Base-by-base conservation (phyloP, 2,888 invertebrate species). In the Melitaea athalia region DNA sequence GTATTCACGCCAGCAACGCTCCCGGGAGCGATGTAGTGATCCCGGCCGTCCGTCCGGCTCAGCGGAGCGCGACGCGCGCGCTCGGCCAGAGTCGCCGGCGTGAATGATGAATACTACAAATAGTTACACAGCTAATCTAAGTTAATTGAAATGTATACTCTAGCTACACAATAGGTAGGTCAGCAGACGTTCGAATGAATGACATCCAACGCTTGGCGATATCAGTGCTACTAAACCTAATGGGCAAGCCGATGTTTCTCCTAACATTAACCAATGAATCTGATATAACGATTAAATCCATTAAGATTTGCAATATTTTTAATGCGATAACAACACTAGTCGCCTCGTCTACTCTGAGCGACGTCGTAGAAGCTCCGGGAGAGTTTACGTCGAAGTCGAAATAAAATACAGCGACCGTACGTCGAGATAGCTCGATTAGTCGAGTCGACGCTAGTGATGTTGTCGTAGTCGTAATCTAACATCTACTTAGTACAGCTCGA, bases 81-180 rank as follows among this genome's bases (percentile, higher is more conserved):
- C 45, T 42, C 47, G 38, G 33, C 50, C 47, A 61, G 68, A 53
- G 64, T 59, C 65, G 68, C 68, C 71, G 63, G 70, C 71, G 70
- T 61, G 73, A 74, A 59, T 67, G 49, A 73, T 76, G 79, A 79
- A 78, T 76, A 80, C 84, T 85, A 85, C 83, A 77, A 77, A 78
- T 81, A 86, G 80, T 84, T 83, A 85, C 81, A 85, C 78, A 85
- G 84, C 84, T 89, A 87, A 82, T 84, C 86, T 87, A 88, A 85
- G 81, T 84, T 82, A 84, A 85, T 87, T 84, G 82, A 87, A 88
- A 88, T 85, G 85, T 89, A 83, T 85, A 86, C 75, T 78, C 86
- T 89, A 88, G 85, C 84, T 89, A 89, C 85, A 82, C 85, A 77
- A 57, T 63, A 43, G 64, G 61, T 85, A 81, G 80, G 80, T 81